phyloP scores from a whole-genome alignment of 2,888 invertebrate genomes.

The Troilus luridus region DNA sequence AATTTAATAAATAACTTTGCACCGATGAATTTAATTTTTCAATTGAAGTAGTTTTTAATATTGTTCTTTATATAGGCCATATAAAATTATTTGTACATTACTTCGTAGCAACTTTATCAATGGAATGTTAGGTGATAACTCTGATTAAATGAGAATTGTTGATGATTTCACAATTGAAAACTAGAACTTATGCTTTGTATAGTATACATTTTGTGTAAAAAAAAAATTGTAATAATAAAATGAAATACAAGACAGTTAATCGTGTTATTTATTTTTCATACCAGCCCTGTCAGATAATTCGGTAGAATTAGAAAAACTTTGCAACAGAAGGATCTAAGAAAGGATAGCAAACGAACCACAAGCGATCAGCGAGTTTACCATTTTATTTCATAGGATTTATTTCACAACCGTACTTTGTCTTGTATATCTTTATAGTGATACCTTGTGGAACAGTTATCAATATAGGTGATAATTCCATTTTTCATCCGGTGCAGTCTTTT shows the following conservation, averaged over 20 bases:
- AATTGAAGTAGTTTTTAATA: constrained; percentile 5
- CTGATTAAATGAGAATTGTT: neutral
- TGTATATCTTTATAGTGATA: too few species aligned
- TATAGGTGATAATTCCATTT: too few species aligned
- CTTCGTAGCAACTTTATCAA: neutral
- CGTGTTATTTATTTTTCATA: neutral
- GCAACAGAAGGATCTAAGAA: too few species aligned
- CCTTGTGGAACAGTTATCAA: too few species aligned
- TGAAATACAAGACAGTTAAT: neutral
- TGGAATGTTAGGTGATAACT: neutral
- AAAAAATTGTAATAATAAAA: neutral
- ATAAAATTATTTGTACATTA: neutral
- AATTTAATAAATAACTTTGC: neutral
- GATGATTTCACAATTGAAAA: neutral
- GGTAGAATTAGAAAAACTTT: too few species aligned
- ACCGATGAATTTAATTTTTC: constrained; percentile 6
- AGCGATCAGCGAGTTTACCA: too few species aligned
- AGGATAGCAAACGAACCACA: too few species aligned
- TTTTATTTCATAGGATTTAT: too few species aligned
- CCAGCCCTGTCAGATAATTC: too few species aligned
- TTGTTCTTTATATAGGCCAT: neutral
- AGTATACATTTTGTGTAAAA: neutral
- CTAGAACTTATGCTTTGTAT: neutral
- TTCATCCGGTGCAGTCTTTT: too few species aligned
- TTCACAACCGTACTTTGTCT: too few species aligned